Evolutionary conservation across 2,888 invertebrate species (phyloP).

Genomic region (Dusona sp.): DNA sequence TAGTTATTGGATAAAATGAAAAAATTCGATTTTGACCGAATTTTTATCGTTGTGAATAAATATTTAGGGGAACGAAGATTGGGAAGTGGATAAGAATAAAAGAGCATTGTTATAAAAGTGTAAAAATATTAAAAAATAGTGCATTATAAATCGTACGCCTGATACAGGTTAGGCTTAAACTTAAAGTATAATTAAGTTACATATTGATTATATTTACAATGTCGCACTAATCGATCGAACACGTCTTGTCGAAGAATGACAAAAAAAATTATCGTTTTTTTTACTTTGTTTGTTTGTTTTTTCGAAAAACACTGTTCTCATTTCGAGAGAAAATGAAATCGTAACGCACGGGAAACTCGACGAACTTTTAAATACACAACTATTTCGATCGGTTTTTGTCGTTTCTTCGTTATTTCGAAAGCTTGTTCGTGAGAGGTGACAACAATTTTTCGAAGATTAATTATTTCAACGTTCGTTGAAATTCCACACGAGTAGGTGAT

Average conservation of each 20-base stretch:
- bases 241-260: slow-evolving; percentile 39
- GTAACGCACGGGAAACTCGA: slow-evolving; percentile 2
- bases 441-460: slow-evolving; percentile 19
- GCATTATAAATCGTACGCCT: slow-evolving; percentile 78
- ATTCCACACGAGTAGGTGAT: neutral
- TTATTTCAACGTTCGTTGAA: slow-evolving; percentile 6
- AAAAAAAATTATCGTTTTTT: slow-evolving; percentile 17
- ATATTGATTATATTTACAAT: slow-evolving; percentile 66
- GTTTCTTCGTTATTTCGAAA: slow-evolving; percentile 21
- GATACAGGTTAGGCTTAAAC: slow-evolving; percentile 70
- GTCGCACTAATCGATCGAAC: slow-evolving; percentile 61
- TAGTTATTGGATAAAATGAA: neutral
- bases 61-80: neutral
- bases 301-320: neutral
- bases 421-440: slow-evolving; percentile 20
- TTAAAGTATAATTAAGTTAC: slow-evolving; percentile 64
- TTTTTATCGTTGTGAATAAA: neutral
- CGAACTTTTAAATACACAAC: slow-evolving; percentile 1
- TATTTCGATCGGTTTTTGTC: slow-evolving; percentile 13
- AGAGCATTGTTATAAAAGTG: slow-evolving; percentile 76
- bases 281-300: neutral
- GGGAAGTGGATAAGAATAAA: slow-evolving; percentile 68
- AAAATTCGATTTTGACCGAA: neutral
- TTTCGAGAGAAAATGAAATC: slow-evolving; percentile 21
- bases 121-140: slow-evolving; percentile 80